Percentiles rank a stretch among this genome's conserved stretches.
phyloP scores from a whole-genome alignment of 2,797 vertebrate genomes.

The Galaxias olidus region DNA sequence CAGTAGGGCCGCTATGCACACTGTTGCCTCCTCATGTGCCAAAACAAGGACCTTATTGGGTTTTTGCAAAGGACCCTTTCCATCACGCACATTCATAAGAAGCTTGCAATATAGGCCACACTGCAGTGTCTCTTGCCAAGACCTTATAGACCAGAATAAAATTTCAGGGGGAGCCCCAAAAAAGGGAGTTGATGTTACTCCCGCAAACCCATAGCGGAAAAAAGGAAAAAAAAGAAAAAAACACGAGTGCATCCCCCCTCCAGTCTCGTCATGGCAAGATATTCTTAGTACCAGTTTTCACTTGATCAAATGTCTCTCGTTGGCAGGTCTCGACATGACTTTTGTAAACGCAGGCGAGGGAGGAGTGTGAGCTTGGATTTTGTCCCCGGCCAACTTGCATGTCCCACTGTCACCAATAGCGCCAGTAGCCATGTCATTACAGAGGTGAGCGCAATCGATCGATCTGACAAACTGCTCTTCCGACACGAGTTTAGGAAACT shows the following conservation, averaged over 20 bases:
- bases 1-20: conserved; percentile 86
- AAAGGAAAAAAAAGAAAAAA: conserved; percentile 17
- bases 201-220: conserved; percentile 16
- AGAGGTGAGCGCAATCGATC: conserved; percentile 71
- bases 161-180: conserved; percentile 55
- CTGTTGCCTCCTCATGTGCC: conserved; percentile 87
- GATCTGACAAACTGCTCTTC: conserved; percentile 65
- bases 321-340: conserved; percentile 99
- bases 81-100: conserved; percentile 81
- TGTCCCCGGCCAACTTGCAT: conserved; percentile 79
- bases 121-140: conserved; percentile 84
- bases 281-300: conserved; percentile 93
- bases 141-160: conserved; percentile 65
- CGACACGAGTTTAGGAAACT: conserved; percentile 65
- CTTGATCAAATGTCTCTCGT: conserved; percentile 93
- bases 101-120: conserved; percentile 82
- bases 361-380: conserved; percentile 92
- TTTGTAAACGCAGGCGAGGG: conserved; percentile 92
- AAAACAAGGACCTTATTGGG: conserved; percentile 82
- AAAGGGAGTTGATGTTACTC: conserved; percentile 16
- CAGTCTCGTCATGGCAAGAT: conserved; percentile 84
- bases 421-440: conserved; percentile 87
- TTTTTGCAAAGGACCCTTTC: conserved; percentile 71
- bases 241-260: conserved; percentile 32
- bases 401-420: conserved; percentile 90